Percentiles rank a stretch among this genome's conserved stretches.
These are phyloP conservation scores for Pseudopipra pipra DNA, from an alignment of 2,113 vertebrate species.

Conservation along the genomic window DNA sequence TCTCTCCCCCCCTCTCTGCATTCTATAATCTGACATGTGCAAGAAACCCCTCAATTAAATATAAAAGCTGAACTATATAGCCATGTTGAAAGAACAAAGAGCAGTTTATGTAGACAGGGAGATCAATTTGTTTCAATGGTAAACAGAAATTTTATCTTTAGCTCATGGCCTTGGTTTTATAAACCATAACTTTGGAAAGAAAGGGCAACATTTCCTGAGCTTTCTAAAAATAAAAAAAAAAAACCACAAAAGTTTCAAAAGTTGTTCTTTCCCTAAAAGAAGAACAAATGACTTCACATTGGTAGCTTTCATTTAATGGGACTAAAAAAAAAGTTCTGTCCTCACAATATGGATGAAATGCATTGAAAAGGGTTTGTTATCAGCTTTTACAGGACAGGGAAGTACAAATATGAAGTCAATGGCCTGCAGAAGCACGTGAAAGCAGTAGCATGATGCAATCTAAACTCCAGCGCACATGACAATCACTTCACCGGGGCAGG, in stretches of 20 bases:
- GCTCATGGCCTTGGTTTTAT: neutral
- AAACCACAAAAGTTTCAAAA: neutral
- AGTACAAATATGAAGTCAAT: neutral
- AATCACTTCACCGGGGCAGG: neutral
- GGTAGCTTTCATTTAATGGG: neutral
- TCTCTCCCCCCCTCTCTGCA: neutral
- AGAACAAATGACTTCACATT: neutral
- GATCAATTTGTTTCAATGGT: neutral
- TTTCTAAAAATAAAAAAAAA: neutral
- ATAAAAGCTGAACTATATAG: neutral
- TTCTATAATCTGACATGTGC: slow-evolving; percentile 10
- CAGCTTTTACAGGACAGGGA: neutral
- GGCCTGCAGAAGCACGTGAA: neutral
- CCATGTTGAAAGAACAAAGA: neutral
- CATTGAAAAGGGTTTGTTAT: neutral
- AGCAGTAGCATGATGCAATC: neutral
- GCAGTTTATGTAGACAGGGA: neutral
- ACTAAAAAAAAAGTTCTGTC: neutral
- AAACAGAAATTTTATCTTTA: neutral
- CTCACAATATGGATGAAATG: neutral
- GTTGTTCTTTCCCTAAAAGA: neutral
- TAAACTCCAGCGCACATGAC: neutral
- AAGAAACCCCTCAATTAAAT: slow-evolving; percentile 12
- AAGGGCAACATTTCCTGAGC: neutral
- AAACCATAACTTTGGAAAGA: neutral